Base-by-base conservation (phyloP, 2,113 vertebrate genomes). In the Callorhinus ursinus region DNA sequence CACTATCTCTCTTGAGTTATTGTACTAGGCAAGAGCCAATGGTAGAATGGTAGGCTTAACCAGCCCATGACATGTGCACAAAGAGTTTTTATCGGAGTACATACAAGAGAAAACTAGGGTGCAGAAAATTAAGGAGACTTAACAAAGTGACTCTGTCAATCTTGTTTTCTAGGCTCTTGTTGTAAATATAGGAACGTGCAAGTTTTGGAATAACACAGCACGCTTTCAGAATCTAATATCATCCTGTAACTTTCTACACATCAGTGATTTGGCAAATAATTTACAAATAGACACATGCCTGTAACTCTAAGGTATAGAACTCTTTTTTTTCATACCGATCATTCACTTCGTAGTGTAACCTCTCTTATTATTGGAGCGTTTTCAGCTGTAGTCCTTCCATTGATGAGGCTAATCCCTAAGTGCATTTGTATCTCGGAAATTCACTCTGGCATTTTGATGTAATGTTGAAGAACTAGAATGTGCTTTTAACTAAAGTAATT, bases 391-490 rank as follows among this genome's bases (percentile, higher is more conserved):
- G 13, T 86, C 82, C 10, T 85, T 74, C 21, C 33, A 7, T 53
- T 63, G 55, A 90, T 72, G 57, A 92, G 19, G 10, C 49, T 93
- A 49, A 79, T 57, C 87, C 36, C 22, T 96, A 22, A 46, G 10
- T 46, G 1, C 84, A 88, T 53, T 96, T 81, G 2, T 79, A 49
- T 72, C n/a, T 81, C 53, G 55, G 39, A 92, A 88, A 57, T 71
- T 57, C 5, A 90, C 9, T 15, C 36, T 93, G 82, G 51, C 36
- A 61, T 94, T 88, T 94, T 84, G 18, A 51, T 55, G 19, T 61
- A 11, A 94, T 69, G 16, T 46, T 83, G 42, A 88, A 90, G 39
- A 97, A 83, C 69, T 79, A 80, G 55, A 94, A 69, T 65, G 31
- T 85, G 26, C 12, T 36, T 4, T 61, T 24, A 69, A 28, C 61